Conservation (phyloP, 1,140 invertebrate species). For the Eumeta japonica region DNA sequence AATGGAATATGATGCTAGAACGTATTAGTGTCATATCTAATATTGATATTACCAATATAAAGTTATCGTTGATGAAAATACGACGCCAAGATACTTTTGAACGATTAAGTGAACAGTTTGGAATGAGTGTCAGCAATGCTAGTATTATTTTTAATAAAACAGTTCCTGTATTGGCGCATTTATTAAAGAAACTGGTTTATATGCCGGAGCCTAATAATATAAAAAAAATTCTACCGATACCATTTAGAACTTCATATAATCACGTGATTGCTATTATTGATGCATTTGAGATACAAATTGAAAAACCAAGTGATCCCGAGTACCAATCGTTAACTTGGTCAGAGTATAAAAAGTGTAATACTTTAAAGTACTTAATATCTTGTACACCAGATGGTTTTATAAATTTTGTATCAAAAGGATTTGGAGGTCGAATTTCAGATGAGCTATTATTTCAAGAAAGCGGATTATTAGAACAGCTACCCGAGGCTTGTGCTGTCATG, state of each 20-base stretch:
- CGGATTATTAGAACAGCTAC: background rate
- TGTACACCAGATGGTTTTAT: constrained; percentile 1
- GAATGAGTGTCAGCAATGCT: constrained; percentile 1
- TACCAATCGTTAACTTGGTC: background rate
- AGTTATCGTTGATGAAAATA: constrained; percentile 1
- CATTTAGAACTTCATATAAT: constrained; percentile 1
- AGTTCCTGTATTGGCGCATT: constrained; percentile 1
- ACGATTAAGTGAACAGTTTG: constrained; percentile 1
- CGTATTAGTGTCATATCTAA: constrained; percentile 1
- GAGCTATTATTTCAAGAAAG: constrained; percentile 1
- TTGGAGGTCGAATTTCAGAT: constrained; percentile 1
- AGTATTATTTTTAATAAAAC: constrained; percentile 1
- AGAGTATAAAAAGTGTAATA: constrained; percentile 1
- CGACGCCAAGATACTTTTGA: background rate
- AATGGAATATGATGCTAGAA: constrained; percentile 1
- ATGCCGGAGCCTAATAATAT: background rate
- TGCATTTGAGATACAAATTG: constrained; percentile 1
- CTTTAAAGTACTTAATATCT: constrained; percentile 1
- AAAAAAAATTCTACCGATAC: background rate
- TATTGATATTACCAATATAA: constrained; percentile 1
- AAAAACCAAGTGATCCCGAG: background rate
- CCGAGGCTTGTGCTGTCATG: background rate
- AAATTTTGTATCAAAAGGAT: constrained; percentile 1
- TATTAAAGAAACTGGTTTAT: constrained; percentile 1
- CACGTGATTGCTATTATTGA: constrained; percentile 1